Evolutionary conservation across 2,113 vertebrate genomes (phyloP).

Genomic region (Odocoileus virginianus): DNA sequence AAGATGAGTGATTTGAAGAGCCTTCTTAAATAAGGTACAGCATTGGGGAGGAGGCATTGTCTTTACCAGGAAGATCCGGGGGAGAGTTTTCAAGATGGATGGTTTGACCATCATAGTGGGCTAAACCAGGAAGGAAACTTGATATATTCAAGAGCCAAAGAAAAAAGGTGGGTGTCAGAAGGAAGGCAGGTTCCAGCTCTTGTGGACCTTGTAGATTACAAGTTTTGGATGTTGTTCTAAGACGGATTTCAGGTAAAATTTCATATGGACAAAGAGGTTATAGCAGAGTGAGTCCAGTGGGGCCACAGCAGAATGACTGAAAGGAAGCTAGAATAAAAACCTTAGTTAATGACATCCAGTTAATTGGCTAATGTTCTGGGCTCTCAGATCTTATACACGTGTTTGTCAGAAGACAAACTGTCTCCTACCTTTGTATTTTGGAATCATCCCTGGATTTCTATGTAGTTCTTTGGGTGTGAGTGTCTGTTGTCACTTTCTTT

Average conservation of each 20-base stretch:
- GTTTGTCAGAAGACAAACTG: neutral
- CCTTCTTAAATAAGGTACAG: too few species aligned
- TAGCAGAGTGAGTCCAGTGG: neutral
- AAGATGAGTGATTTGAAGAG: neutral
- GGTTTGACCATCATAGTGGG: neutral
- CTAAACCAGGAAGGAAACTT: neutral
- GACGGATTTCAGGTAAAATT: neutral
- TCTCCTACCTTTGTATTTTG: neutral
- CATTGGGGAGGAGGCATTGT: accelerated
- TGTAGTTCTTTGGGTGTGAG: neutral
- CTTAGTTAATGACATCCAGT: neutral
- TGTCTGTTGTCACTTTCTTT: neutral
- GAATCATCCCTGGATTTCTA: neutral
- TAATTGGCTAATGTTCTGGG: neutral
- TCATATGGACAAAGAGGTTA: neutral
- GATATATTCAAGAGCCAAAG: accelerated
- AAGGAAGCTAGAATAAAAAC: neutral
- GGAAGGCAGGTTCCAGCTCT: neutral
- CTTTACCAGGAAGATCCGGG: neutral
- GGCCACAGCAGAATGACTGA: neutral
- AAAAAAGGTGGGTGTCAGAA: neutral
- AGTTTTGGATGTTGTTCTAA: neutral
- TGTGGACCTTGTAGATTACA: accelerated
- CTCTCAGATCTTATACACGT: neutral
- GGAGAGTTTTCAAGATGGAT: neutral